phyloP scores from a whole-genome alignment of 2,797 vertebrate genomes.

The Gallinago stenura region DNA sequence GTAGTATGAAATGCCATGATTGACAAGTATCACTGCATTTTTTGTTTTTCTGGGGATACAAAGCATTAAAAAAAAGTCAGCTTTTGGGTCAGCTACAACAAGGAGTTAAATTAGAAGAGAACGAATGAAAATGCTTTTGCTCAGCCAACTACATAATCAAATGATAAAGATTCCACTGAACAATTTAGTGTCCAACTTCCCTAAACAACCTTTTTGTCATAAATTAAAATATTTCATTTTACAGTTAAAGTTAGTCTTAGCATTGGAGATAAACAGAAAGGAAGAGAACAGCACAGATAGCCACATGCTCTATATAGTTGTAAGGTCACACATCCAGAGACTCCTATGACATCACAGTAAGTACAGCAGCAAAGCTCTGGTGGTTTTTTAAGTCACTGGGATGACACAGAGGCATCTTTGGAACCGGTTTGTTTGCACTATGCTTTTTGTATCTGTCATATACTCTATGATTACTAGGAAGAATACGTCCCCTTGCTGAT shows the following conservation, averaged over 20 bases:
- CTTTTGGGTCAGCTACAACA: conserved; percentile 37
- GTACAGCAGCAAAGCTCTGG: not conserved
- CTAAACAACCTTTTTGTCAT: conserved; percentile 33
- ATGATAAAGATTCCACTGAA: conserved; percentile 52
- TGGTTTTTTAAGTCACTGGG: not conserved
- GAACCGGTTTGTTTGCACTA: not conserved
- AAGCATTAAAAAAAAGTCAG: conserved; percentile 38
- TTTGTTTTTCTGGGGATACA: conserved; percentile 60
- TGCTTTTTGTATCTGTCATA: not conserved
- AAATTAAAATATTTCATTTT: conserved; percentile 64
- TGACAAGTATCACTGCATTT: conserved; percentile 29
- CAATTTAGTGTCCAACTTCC: conserved; percentile 39
- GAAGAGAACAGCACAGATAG: not conserved
- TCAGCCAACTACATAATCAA: conserved; percentile 51
- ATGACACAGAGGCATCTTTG: not conserved
- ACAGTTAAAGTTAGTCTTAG: conserved; percentile 26
- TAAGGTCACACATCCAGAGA: not conserved
- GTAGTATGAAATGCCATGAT: conserved; percentile 11
- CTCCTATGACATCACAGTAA: not conserved
- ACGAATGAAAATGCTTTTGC: conserved; percentile 60
- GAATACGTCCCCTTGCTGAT: not conserved
- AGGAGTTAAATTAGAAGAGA: conserved; percentile 49
- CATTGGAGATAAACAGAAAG: not conserved
- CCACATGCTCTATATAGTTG: not conserved
- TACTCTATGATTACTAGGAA: not conserved